These are phyloP conservation scores for Amphipoea lucens DNA, from an alignment of 2,888 invertebrate species.

Conservation along the genomic window DNA sequence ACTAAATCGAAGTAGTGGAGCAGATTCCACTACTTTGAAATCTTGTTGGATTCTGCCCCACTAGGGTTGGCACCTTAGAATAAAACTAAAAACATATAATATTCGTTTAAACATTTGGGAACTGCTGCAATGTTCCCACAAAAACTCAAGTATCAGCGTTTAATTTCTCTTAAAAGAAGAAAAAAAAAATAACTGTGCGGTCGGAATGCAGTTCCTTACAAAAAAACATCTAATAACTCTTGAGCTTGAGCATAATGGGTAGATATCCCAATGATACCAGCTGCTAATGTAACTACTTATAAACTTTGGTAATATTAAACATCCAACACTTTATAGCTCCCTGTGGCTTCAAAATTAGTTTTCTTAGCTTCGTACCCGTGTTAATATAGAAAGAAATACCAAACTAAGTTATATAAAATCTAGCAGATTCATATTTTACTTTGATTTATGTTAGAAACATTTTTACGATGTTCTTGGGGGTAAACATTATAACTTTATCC, in stretches of 20 bases:
- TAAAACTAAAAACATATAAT: too few species aligned
- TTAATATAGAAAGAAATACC: conserved; percentile 46
- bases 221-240: conserved; percentile 4
- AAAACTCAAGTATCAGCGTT: neutral
- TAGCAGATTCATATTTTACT: conserved; percentile 1
- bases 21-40: too few species aligned
- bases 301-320: conserved; percentile 56
- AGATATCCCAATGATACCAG: conserved; percentile 36
- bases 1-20: too few species aligned
- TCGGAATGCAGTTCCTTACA: neutral
- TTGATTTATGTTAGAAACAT: conserved; percentile 5
- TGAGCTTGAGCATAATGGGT: neutral
- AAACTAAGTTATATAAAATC: conserved; percentile 16
- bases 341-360: conserved; percentile 56
- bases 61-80: too few species aligned
- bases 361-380: conserved; percentile 37
- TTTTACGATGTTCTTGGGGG: neutral
- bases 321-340: conserved; percentile 50
- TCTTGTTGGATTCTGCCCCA: too few species aligned
- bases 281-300: conserved; percentile 43
- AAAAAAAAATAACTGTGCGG: neutral
- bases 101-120: neutral
- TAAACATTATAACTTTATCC: neutral
- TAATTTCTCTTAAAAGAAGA: neutral
- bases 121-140: neutral